Evolutionary conservation across 2,797 vertebrate species (phyloP), one percentile per base, ranked within the genome.

Genomic region (Sebastes diaconus): DNA sequence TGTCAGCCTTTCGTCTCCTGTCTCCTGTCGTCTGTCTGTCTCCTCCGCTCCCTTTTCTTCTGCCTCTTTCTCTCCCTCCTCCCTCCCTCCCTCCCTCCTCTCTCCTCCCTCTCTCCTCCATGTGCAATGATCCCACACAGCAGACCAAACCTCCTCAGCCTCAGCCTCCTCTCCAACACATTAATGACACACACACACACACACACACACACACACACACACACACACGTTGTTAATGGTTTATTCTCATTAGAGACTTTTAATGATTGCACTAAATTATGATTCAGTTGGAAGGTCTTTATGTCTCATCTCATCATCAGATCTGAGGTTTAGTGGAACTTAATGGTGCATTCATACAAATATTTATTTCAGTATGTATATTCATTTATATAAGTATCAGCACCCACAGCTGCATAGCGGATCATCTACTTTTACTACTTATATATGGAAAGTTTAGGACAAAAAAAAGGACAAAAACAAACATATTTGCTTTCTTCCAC

Each of bases 61-160:
- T 70, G 81, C 34, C 84, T 93, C 68, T 89, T 55, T 84, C 79
- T 81, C 74, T 77, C 83, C 81, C 75, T 86, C 84, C 65, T 76
- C 76, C 67, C 81, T 71, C 70, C 84, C 71, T 86, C 71, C 74
- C 77, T 80, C 80, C 85, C 75, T 85, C 84, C 85, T 85, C 87
- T 76, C 87, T 67, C 68, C 87, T 71, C 70, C 76, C 77, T 83
- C 81, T 87, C 83, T 86, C 84, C 86, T 85, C 86, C 77, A 66
- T 89, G 92, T 78, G 85, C 92, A 89, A 83, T 93, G 91, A 94
- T 91, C 89, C 88, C 75, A 79, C 71, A 83, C 63, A 52, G 34
- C 68, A 80, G 71, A 84, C 69, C 79, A 76, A 79, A 27, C 83
- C 84, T 76, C 77, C 61, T 24, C 60, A 7, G 13, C 57, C 72